These are phyloP conservation scores for Ennomos erosarius DNA, from an alignment of 2,888 invertebrate species.

Conservation along the genomic window DNA sequence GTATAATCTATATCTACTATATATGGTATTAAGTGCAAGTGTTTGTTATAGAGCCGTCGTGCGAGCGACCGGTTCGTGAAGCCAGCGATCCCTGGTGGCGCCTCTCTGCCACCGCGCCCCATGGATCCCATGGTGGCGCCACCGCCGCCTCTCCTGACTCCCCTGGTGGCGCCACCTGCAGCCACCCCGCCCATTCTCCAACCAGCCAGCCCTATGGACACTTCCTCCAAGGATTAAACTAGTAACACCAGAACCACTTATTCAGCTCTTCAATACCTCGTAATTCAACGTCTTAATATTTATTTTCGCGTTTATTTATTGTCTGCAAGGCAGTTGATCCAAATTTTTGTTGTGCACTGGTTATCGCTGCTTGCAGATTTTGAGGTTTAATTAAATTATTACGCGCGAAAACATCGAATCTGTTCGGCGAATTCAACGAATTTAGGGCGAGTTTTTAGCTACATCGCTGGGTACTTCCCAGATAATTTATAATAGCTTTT, in stretches of 20 bases:
- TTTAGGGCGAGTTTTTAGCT: too few relatives aligned
- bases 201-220: slow-evolving; percentile 91
- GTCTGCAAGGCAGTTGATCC: neutral
- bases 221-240: slow-evolving; percentile 86
- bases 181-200: slow-evolving; percentile 31
- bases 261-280: slow-evolving; percentile 15
- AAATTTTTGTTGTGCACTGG: too few relatives aligned
- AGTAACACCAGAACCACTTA: slow-evolving; percentile 8
- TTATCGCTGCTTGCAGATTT: too few relatives aligned
- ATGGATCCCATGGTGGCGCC: slow-evolving; percentile 40
- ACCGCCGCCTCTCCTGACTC: slow-evolving; percentile 36
- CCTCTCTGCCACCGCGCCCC: slow-evolving; percentile 45
- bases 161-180: slow-evolving; percentile 28
- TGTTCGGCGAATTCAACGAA: too few relatives aligned
- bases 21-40: too few relatives aligned
- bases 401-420: too few relatives aligned
- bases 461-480: too few relatives aligned
- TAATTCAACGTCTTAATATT: neutral
- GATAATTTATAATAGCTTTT: too few relatives aligned
- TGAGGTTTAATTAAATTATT: too few relatives aligned
- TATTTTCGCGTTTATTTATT: slow-evolving; percentile 1
- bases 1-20: too few relatives aligned
- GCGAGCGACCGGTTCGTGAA: slow-evolving; percentile 94
- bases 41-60: slow-evolving; percentile 83
- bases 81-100: slow-evolving; percentile 90